A percentile compares a stretch with the other conserved stretches of the same genome.
These are phyloP conservation scores for Albula glossodonta DNA, from an alignment of 2,113 vertebrate genomes.

Conservation along the genomic window DNA sequence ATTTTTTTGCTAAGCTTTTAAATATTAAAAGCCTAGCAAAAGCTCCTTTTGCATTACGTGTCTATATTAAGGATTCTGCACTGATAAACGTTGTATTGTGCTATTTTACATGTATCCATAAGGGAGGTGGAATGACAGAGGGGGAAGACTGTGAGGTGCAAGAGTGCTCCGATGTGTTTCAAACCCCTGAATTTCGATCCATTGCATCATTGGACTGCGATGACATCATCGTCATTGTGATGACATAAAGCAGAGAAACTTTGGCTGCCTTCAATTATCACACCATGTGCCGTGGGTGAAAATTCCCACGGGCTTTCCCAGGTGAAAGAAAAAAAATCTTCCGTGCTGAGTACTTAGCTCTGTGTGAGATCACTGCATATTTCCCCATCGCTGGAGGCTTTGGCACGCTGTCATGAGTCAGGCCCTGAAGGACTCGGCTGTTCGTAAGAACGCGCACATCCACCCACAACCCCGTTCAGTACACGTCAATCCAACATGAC, in stretches of 20 bases:
- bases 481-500: slow-evolving; percentile 19
- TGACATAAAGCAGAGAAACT: background rate
- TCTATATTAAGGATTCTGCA: background rate
- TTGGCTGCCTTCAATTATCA: background rate
- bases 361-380: background rate
- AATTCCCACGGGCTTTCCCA: background rate
- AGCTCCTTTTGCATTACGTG: too few relatives aligned
- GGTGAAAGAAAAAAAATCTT: too few relatives aligned
- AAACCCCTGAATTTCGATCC: background rate
- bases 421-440: slow-evolving; percentile 5
- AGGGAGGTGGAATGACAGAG: too few relatives aligned
- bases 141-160: too few relatives aligned
- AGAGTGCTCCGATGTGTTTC: too few relatives aligned
- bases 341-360: background rate
- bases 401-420: background rate
- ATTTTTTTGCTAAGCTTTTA: too few relatives aligned
- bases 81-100: background rate
- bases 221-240: background rate
- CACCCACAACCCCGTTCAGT: slow-evolving; percentile 7
- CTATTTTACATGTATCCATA: too few relatives aligned
- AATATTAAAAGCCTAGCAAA: too few relatives aligned
- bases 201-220: background rate
- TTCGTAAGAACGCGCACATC: background rate
- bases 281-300: background rate
- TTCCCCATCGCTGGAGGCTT: background rate